Conservation (phyloP, 2,797 vertebrate genomes). For the Sarcophilus harrisii region DNA sequence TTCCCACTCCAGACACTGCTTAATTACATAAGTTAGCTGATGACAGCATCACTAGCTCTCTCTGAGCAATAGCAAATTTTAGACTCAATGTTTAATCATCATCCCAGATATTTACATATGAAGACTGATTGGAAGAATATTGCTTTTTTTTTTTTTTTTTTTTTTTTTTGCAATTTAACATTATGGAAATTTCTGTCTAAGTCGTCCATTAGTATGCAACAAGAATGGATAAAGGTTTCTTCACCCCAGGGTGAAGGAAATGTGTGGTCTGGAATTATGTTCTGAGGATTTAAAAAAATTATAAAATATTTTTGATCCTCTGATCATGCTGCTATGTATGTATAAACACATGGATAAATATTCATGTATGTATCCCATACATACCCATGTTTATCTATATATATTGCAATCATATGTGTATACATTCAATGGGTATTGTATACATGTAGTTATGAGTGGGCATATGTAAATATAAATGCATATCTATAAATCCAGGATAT, state of each 20-base stretch:
- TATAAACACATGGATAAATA: neutral
- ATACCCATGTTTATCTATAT: too few relatives aligned
- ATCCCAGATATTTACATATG: conserved; percentile 52
- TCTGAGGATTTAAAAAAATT: neutral
- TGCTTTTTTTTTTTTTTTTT: conserved; percentile 62
- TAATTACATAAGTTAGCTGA: conserved; percentile 69
- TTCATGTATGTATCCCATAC: neutral
- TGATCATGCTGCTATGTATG: fast-evolving
- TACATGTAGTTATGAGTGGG: too few relatives aligned
- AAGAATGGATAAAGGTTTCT: conserved; percentile 25
- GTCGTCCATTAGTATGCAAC: conserved; percentile 34
- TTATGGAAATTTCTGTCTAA: conserved; percentile 41
- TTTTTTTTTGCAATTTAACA: conserved; percentile 47
- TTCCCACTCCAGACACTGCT: conserved; percentile 15
- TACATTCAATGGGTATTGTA: too few relatives aligned
- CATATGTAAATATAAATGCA: too few relatives aligned
- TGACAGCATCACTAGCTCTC: conserved; percentile 30
- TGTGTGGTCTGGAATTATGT: neutral
- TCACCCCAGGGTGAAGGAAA: neutral
- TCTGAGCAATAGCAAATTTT: conserved; percentile 23
- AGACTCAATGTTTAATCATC: conserved; percentile 53
- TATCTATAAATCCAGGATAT: neutral
- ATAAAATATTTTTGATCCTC: fast-evolving
- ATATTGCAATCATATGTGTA: too few relatives aligned
- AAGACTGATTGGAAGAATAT: conserved; percentile 39